phyloP scores from a whole-genome alignment of 2,797 vertebrate species.

The Anisognathus igniventris region DNA sequence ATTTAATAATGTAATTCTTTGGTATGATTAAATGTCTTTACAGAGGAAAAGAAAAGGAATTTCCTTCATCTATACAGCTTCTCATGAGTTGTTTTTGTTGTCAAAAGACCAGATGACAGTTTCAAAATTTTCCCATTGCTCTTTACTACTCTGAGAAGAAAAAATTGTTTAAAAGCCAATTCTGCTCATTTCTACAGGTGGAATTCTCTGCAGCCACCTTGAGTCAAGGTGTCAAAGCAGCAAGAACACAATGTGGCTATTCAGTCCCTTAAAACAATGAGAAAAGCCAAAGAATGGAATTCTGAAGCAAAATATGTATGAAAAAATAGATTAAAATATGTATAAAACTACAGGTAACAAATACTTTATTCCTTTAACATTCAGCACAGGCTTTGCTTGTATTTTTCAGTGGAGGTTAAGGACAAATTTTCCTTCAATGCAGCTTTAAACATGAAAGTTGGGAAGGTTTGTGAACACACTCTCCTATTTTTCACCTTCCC shows the following conservation, averaged over 20 bases:
- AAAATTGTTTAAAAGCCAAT: background rate
- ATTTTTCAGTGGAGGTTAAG: background rate
- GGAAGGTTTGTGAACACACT: background rate
- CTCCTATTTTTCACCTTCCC: background rate
- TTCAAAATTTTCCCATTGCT: background rate
- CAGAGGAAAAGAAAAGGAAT: background rate
- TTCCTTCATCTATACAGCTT: background rate
- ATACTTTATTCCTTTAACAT: background rate
- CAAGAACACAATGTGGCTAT: background rate
- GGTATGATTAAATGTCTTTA: background rate
- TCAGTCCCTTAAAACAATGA: background rate
- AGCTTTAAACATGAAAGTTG: background rate
- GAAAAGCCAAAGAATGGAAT: background rate
- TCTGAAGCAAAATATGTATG: background rate
- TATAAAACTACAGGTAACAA: background rate
- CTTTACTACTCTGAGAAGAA: background rate
- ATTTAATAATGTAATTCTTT: background rate
- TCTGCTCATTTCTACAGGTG: background rate
- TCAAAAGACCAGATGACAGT: background rate
- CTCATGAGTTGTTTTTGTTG: conserved; percentile 28
- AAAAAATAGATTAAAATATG: background rate
- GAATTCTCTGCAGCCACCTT: conserved; percentile 1
- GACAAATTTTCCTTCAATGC: background rate
- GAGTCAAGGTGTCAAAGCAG: background rate
- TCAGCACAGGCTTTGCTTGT: background rate